These are phyloP conservation scores for Decapterus maruadsi DNA, from an alignment of 2,797 vertebrate genomes.

Conservation along the genomic window DNA sequence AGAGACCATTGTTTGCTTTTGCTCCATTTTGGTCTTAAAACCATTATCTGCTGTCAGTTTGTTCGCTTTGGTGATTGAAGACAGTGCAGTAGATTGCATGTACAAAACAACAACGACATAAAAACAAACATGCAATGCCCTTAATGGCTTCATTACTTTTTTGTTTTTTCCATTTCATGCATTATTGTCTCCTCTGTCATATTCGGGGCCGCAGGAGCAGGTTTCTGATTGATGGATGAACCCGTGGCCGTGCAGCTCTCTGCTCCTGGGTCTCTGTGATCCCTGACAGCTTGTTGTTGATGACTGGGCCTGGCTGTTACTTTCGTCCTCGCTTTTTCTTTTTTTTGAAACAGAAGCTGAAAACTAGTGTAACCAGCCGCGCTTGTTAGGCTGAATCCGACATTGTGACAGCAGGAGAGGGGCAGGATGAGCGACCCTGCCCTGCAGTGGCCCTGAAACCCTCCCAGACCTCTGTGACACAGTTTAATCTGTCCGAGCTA, in stretches of 20 bases:
- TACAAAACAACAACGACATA: conserved; percentile 19
- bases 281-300: conserved; percentile 4
- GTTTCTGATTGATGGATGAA: conserved; percentile 42
- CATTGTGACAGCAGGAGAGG: conserved; percentile 27
- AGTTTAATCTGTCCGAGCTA: conserved; percentile 33
- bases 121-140: neutral
- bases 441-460: conserved; percentile 29
- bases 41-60: conserved; percentile 51
- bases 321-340: conserved; percentile 9
- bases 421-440: conserved; percentile 13
- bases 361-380: conserved; percentile 8
- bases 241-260: neutral
- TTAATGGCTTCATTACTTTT: conserved; percentile 51
- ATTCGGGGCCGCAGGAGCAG: conserved; percentile 32
- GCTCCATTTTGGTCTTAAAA: conserved; percentile 25
- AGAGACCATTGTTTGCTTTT: conserved; percentile 38
- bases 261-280: conserved; percentile 17
- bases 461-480: conserved; percentile 31
- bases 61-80: conserved; percentile 44
- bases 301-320: neutral
- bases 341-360: conserved; percentile 21
- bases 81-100: conserved; percentile 29
- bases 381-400: conserved; percentile 48
- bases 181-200: conserved; percentile 40
- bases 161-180: conserved; percentile 41